Evolutionary conservation across 2,113 vertebrate genomes (phyloP), one percentile per base, ranked within the genome.

Genomic region (Conger conger): DNA sequence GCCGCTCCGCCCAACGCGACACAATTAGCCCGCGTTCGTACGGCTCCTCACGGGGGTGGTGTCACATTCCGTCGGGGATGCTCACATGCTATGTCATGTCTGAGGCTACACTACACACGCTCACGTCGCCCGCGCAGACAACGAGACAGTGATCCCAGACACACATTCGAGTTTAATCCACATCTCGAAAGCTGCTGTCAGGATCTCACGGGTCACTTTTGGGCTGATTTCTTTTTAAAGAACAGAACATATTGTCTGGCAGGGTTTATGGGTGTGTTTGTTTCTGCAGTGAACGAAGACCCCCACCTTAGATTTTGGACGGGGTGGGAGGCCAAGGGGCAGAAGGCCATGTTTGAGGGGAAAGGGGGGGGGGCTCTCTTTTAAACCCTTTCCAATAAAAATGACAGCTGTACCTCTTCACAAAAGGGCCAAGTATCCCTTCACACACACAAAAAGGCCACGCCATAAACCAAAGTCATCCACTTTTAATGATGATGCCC

Each of bases 361-460:
- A 16, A 16, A 16, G 54, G 50, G 16, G 50, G 50, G 8, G 50
- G n/a, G n/a, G n/a, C n/a, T n/a, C 8, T 68, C 53, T n/a, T 63
- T 77, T 42, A 77, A 76, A 77, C n/a, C 37, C 6, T 78, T 57
- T 20, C 45, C 73, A 78, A 84, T 36, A 77, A 54, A 84, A 84
- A 37, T 73, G 82, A 83, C 82, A 84, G 73, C 76, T 84, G 83
- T 20, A 16, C 60, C 2, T 18, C 33, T 37, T 84, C 73, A 84
- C 73, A 76, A 50, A 73, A 17, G 38, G 23, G 42, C 8, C 13
- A 13, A 33, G 76, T 20, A 54, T 78, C 42, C n/a, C 68, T 53
- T 78, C 76, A 63, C 50, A 36, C 54, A 76, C 38, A 79, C 23
- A 84, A 79, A 45, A 78, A 4, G 18, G 35, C 68, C 18, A 53